Conservation (phyloP, 1,140 invertebrate genomes). For the Octopus sinensis region DNA sequence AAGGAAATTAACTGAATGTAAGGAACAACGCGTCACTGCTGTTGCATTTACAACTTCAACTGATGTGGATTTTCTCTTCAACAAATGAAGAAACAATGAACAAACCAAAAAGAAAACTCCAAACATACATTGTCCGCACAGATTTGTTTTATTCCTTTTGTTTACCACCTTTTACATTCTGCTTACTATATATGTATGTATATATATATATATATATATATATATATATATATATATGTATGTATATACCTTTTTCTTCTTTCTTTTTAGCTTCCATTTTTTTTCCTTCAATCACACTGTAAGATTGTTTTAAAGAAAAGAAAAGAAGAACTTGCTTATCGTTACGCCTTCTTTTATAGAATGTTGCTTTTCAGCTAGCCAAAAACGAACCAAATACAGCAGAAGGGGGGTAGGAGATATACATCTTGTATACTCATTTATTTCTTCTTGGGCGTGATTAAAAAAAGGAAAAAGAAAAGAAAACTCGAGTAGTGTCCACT, state of each 20-base stretch:
- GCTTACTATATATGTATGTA: too few relatives aligned
- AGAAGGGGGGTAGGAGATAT: background rate
- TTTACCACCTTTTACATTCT: background rate
- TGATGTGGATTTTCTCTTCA: conserved; percentile 7
- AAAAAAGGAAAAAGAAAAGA: background rate
- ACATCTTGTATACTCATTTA: background rate
- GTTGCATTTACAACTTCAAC: background rate
- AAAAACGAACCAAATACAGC: background rate
- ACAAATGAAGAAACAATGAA: background rate
- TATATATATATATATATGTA: too few relatives aligned
- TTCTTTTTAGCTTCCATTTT: background rate
- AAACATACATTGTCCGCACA: background rate
- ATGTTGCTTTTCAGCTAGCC: background rate
- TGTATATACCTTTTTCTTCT: background rate
- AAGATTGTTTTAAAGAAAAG: background rate
- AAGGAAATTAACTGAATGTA: background rate
- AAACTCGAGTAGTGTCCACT: conserved; percentile 9
- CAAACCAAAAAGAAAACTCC: background rate
- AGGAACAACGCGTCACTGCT: background rate
- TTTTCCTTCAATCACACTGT: background rate
- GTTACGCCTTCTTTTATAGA: background rate
- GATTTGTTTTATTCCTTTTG: conserved; percentile 10
- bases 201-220: too few relatives aligned
- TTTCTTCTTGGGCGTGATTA: conserved; percentile 6
- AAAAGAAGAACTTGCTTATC: background rate